Evolutionary conservation across 2,888 invertebrate species (phyloP).

Genomic region (Volucella zonaria): DNA sequence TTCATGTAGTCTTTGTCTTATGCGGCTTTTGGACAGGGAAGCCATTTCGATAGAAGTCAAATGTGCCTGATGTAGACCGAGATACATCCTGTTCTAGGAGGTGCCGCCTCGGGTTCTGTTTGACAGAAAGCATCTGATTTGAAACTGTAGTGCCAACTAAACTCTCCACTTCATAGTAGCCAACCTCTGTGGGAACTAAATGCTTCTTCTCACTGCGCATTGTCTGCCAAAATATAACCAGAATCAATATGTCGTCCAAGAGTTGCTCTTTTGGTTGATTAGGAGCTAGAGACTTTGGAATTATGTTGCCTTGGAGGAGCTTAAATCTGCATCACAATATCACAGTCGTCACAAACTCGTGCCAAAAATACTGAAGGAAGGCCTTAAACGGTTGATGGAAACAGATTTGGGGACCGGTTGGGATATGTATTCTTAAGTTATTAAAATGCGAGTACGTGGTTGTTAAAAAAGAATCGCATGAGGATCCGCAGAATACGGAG

Average conservation of each 20-base stretch:
- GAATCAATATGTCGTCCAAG: constrained; percentile 93
- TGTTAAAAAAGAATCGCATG: no score
- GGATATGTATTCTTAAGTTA: no score
- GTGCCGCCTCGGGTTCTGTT: constrained; percentile 82
- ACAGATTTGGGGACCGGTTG: no score
- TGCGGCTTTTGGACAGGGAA: constrained; percentile 87
- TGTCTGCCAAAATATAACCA: constrained; percentile 97
- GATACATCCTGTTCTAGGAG: constrained; percentile 84
- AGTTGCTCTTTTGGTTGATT: constrained; percentile 90
- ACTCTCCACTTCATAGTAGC: no score
- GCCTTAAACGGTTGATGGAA: no score
- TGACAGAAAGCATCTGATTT: constrained; percentile 83
- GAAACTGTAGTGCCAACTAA: no score
- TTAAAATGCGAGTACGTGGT: no score
- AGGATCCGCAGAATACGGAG: no score
- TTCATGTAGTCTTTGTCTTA: constrained; percentile 97
- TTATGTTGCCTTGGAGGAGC: constrained; percentile 92
- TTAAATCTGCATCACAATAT: constrained; percentile 96
- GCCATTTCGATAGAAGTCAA: constrained; percentile 89
- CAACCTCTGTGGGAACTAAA: no score
- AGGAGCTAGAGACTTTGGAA: constrained; percentile 92
- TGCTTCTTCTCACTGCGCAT: constrained; percentile 97
- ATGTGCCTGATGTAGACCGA: constrained; percentile 85
- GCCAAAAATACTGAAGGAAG: no score
- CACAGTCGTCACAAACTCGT: no score